Evolutionary conservation across 37 sponge, comb jelly and placozoan species (phyloP).

Genomic region (Crambe crambe): DNA sequence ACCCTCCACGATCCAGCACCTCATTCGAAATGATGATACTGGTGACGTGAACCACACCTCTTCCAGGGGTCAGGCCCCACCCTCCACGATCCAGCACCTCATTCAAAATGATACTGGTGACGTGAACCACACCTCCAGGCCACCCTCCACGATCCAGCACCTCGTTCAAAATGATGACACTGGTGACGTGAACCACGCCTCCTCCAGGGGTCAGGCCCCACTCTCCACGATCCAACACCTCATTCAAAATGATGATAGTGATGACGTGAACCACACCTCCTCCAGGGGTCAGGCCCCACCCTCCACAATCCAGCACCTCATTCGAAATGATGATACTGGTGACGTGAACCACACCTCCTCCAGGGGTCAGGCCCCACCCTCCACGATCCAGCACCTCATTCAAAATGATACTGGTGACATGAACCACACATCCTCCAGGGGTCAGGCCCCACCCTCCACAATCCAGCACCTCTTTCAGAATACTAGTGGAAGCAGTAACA

Average conservation of each 20-base stretch:
- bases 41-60: no score
- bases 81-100: slow-evolving; percentile 35
- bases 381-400: slow-evolving; percentile 24
- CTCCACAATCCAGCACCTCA: slow-evolving; percentile 32
- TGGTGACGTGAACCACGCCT: neutral
- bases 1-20: no score
- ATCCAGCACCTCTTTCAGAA: slow-evolving; percentile 56
- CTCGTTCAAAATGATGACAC: neutral
- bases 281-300: slow-evolving; percentile 49
- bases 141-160: neutral
- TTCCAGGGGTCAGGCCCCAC: slow-evolving; percentile 30
- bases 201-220: slow-evolving; percentile 1
- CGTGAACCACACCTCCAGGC: neutral
- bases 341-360: neutral
- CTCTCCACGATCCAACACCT: neutral
- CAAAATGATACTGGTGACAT: slow-evolving; percentile 3
- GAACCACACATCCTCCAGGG: slow-evolving; percentile 30
- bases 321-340: slow-evolving; percentile 4
- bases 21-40: no score
- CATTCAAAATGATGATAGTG: neutral
- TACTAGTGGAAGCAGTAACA: no score
- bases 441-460: slow-evolving; percentile 42
- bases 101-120: neutral
- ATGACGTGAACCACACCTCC: neutral
- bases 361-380: slow-evolving; percentile 44